Base-by-base conservation (phyloP, 2,888 invertebrate genomes). In the Xylophagus ater region DNA sequence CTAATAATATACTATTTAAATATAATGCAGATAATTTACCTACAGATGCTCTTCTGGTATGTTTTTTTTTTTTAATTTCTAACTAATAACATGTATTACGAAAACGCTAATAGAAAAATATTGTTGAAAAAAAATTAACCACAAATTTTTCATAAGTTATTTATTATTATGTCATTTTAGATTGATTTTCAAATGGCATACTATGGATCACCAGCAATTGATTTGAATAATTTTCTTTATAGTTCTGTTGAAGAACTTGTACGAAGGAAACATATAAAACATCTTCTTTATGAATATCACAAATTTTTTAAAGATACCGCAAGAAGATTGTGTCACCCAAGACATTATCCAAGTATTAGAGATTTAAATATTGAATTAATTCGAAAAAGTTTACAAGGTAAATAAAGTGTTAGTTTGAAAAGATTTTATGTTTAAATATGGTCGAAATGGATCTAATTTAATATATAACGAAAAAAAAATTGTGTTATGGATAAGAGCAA, bases 161-260 rank as follows among this genome's bases (percentile, higher is more conserved):
- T 4, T 37, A 15, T 31, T 15, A n/a, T 37, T 21, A 19, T 21
- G 29, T 19, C 37, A 2, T 43, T 45, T 6, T 21, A 63, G 62
- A 34, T 64, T 25, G 64, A 65, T 47, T 65, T 55, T 41, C 64
- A 63, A 42, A 42, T 65, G 41, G 53, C 60, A 1, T 62, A 60
- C 43, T 60, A 55, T 42, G 62, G 62, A 2, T 62, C 61, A 3
- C 61, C 61, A 3, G 59, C 60, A 3, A 54, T 60, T n/a, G 64
- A 65, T 43, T 47, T 65, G 0, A 59, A 58, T 46, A 63, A 62
- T 33, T 56, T 63, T 14, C 33, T 65, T 0, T 63, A 51, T 41
- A 62, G 62, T 8, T 62, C 62, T 0, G 23, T 64, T 4, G 59
- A 60, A 42, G 63, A 63, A 40, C 60, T 60, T 43, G 55, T 62